Evolutionary conservation across 2,797 vertebrate species (phyloP), one percentile per base, ranked within the genome.

Genomic region (Xerus rutilus): DNA sequence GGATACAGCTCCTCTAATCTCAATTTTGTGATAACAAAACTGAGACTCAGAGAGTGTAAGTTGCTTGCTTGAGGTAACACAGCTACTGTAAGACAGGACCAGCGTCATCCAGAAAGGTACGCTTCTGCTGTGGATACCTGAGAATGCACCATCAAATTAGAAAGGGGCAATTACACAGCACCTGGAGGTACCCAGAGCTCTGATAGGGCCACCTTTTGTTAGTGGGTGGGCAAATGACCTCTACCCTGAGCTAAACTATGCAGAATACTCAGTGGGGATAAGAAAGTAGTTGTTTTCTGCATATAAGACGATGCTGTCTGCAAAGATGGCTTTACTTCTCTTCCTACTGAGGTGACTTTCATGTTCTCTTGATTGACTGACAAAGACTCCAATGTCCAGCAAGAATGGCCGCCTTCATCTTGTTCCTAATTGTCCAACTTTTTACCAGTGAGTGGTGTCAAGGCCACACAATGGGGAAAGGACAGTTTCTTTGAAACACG

Each of bases 91-190:
- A 0, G 28, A 85, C 4, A 39, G 43, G 39, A 32, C 15, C 49
- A 14, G 9, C 54, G 49, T 23, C 21, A 32, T 28, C 28, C 20
- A 9, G 15, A 9, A 86, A 35, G 30, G 21, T 12, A 14, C 1
- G 14, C 21, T 30, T 32, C n/a, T 54, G 4, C 35, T 49, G 1
- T 0, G 5, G 92, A 49, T n/a, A 49, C 54, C 21, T 5, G 49
- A 74, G 49, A n/a, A 1, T 35, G n/a, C 10, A 20, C 21, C 32
- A 81, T 0, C 4, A 21, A 70, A 17, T 4, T 8, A 62, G 43
- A 57, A 39, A 49, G 0, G 0, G 25, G 25, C 4, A 15, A 11
- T 35, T 65, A 28, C 2, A 23, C n/a, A 30, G 28, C 20, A 20
- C 2, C 8, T 25, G 5, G 25, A 69, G 9, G 23, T 4, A 0